Conservation (phyloP, 2,888 invertebrate genomes). For the Physocephala rufipes region DNA sequence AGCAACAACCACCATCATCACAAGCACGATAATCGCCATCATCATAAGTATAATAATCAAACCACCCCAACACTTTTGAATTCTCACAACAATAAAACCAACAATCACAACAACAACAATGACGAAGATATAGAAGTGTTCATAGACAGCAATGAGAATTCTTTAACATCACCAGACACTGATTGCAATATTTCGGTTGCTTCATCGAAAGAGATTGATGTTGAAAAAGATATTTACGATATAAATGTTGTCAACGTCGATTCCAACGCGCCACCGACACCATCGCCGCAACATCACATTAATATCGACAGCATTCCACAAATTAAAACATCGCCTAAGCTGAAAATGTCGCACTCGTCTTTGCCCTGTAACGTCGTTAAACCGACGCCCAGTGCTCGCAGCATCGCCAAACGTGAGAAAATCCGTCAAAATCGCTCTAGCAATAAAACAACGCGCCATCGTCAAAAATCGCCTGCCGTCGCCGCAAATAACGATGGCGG, state of each 20-base stretch:
- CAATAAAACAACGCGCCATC: slow-evolving; percentile 27
- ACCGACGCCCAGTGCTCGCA: not conserved
- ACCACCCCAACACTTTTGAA: not conserved
- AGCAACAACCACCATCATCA: not conserved
- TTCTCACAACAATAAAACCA: not conserved
- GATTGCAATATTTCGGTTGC: slow-evolving; percentile 38
- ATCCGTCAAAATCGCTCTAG: slow-evolving; percentile 35
- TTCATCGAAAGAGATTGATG: slow-evolving; percentile 19
- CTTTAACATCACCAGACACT: slow-evolving; percentile 43
- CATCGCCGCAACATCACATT: not conserved
- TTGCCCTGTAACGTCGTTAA: not conserved
- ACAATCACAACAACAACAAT: slow-evolving; percentile 46
- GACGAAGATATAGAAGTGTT: slow-evolving; percentile 60
- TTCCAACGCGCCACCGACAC: not conserved
- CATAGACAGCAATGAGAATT: slow-evolving; percentile 55
- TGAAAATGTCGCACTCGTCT: not conserved
- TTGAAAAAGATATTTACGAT: slow-evolving; percentile 21
- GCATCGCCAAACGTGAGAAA: slow-evolving; percentile 34
- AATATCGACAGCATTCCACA: not conserved
- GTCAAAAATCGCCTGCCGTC: slow-evolving; percentile 30
- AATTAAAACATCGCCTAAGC: not conserved
- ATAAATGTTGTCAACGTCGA: slow-evolving; percentile 38
- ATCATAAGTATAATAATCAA: too few species aligned
- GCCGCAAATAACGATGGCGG: slow-evolving; percentile 37
- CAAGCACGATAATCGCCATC: too few species aligned